Evolutionary conservation across 1,140 invertebrate species (phyloP).

Genomic region (Carcinoscorpius rotundicauda): DNA sequence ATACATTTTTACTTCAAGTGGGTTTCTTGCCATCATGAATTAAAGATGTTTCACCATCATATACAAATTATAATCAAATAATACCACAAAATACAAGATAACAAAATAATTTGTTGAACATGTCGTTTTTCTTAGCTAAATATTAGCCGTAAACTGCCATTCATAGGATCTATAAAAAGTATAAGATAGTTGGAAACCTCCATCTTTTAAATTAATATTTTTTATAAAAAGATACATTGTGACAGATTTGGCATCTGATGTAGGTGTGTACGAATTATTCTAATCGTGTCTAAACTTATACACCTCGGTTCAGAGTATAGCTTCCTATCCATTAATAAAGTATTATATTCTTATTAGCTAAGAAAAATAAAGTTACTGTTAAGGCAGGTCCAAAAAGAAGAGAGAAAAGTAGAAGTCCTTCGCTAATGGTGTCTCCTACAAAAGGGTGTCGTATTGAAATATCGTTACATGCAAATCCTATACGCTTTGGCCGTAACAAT

Average conservation of each 20-base stretch:
- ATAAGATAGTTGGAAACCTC: too few relatives aligned
- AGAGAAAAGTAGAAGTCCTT: slow-evolving; percentile 1
- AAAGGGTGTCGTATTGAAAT: slow-evolving; percentile 11
- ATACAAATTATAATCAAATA: too few relatives aligned
- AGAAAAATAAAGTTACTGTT: slow-evolving; percentile 8
- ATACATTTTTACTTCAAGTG: too few relatives aligned
- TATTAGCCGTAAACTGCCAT: too few relatives aligned
- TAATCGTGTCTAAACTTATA: background rate
- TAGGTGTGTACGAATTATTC: background rate
- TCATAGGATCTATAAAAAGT: too few relatives aligned
- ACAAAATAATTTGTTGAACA: too few relatives aligned
- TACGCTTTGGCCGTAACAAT: too few relatives aligned
- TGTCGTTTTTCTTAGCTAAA: too few relatives aligned
- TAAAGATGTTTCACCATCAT: too few relatives aligned
- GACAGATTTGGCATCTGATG: background rate
- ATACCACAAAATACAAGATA: too few relatives aligned
- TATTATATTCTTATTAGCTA: background rate
- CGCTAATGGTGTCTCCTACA: slow-evolving; percentile 9
- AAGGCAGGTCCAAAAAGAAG: slow-evolving; percentile 5
- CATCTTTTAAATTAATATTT: slow-evolving; percentile 4
- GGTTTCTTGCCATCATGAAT: too few relatives aligned
- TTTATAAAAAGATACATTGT: background rate
- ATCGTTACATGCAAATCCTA: slow-evolving; percentile 16
- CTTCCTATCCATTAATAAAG: slow-evolving; percentile 5
- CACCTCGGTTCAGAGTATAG: too few relatives aligned